Conservation (phyloP, 1,140 invertebrate species). For the Drosophila parvula region DNA sequence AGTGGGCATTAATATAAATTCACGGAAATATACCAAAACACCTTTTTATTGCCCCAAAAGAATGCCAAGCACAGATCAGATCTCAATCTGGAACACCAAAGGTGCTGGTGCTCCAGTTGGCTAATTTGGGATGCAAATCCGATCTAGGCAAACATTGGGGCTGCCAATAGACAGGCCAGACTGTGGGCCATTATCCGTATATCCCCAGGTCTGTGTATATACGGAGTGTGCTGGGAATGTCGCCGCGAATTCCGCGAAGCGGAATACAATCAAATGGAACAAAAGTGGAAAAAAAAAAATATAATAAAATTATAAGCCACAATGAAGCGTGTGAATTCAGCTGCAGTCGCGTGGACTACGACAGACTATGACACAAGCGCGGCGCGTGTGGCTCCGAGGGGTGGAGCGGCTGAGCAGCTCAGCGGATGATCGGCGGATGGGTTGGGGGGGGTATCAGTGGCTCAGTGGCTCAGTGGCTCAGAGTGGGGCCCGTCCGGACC, state of each 20-base stretch:
- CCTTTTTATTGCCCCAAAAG: not conserved
- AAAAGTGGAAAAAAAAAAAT: conserved; percentile 42
- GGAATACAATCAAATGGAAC: conserved; percentile 42
- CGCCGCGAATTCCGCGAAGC: conserved; percentile 70
- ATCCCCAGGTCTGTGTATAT: conserved; percentile 14
- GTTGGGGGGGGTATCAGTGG: not conserved
- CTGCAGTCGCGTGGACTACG: conserved; percentile 73
- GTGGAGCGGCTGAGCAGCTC: conserved; percentile 7
- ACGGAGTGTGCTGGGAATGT: conserved; percentile 70
- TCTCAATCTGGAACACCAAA: conserved; percentile 19
- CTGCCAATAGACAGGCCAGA: conserved; percentile 34
- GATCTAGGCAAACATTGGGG: conserved; percentile 15
- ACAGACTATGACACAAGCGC: conserved; percentile 70
- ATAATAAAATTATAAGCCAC: conserved; percentile 48
- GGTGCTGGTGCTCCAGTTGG: conserved; percentile 19
- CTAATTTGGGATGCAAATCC: conserved; percentile 41
- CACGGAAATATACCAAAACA: conserved; percentile 16
- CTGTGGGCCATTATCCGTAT: conserved; percentile 42
- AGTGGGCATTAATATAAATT: not conserved
- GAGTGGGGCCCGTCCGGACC: conserved; percentile 41
- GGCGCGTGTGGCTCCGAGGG: conserved; percentile 65
- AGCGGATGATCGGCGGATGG: conserved; percentile 2
- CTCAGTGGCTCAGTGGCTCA: conserved; percentile 8
- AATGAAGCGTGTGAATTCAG: conserved; percentile 76
- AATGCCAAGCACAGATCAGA: conserved; percentile 12